phyloP scores from a whole-genome alignment of 2,888 invertebrate genomes.

The Drosophila falleni region DNA sequence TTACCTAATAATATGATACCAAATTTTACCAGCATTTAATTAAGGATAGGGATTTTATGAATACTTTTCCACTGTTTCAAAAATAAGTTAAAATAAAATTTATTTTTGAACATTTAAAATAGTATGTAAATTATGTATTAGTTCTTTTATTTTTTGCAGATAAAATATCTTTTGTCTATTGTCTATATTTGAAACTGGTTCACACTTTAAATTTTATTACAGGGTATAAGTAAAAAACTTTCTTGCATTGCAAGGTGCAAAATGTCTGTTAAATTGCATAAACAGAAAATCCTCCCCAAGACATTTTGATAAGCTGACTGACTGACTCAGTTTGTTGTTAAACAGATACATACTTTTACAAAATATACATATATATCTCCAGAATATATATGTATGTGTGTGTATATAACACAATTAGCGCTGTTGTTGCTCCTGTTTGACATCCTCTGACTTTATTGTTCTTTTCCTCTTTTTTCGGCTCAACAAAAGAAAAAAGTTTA shows the following conservation, averaged over 20 bases:
- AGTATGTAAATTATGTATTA: no score
- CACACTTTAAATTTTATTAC: not conserved
- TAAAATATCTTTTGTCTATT: no score
- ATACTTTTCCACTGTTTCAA: no score
- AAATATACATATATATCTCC: not conserved
- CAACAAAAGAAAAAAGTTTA: slow-evolving; percentile 59
- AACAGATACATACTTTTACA: not conserved
- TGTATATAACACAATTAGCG: slow-evolving; percentile 16
- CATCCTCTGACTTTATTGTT: slow-evolving; percentile 32
- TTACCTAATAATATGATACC: no score
- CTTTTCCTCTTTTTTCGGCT: slow-evolving; percentile 20
- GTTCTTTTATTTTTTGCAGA: no score
- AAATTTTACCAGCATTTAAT: no score
- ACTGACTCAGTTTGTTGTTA: slow-evolving; percentile 16
- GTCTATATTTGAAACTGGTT: not conserved
- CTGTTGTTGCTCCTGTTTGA: slow-evolving; percentile 15
- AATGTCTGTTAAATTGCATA: slow-evolving; percentile 73
- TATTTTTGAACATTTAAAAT: no score
- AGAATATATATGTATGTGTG: not conserved
- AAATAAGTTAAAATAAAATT: no score
- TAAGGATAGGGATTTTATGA: no score
- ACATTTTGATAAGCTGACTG: slow-evolving; percentile 48
- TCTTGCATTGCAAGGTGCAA: slow-evolving; percentile 70
- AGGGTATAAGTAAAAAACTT: slow-evolving; percentile 17
- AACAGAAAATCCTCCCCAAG: slow-evolving; percentile 28